Evolutionary conservation across 2,888 invertebrate genomes (phyloP).

Genomic region (Andrena minutula): DNA sequence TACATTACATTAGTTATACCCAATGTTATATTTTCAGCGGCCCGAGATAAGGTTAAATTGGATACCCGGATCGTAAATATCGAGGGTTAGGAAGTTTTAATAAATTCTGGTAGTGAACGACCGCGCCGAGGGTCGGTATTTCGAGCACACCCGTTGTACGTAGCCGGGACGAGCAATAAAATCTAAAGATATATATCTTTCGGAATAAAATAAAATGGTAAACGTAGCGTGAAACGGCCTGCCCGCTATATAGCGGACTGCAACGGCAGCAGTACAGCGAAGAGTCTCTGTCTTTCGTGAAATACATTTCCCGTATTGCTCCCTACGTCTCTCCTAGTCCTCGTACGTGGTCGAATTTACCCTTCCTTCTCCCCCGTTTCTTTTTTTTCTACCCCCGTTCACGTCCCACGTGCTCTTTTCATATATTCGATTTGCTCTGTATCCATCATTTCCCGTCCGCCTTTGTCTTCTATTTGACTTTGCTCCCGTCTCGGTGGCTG

Average conservation of each 20-base stretch:
- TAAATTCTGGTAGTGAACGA: constrained; percentile 40
- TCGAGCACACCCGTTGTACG: constrained; percentile 42
- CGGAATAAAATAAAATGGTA: constrained; percentile 81
- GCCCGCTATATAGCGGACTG: constrained; percentile 66
- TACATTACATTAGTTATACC: neutral
- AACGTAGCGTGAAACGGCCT: constrained; percentile 81
- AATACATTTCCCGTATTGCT: constrained; percentile 67
- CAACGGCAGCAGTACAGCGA: constrained; percentile 66
- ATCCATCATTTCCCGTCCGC: constrained; percentile 52
- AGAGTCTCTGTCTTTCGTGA: constrained; percentile 62
- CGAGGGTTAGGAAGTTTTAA: constrained; percentile 44
- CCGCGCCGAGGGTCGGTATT: constrained; percentile 13
- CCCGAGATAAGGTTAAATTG: neutral
- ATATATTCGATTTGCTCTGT: constrained; percentile 41
- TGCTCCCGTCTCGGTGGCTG: constrained; percentile 26
- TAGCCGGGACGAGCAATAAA: constrained; percentile 69
- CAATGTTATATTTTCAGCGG: neutral
- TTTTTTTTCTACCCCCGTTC: constrained; percentile 20
- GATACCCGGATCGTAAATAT: constrained; percentile 29
- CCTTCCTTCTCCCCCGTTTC: constrained; percentile 35
- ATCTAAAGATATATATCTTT: constrained; percentile 78
- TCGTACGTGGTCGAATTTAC: constrained; percentile 56
- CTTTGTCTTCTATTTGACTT: constrained; percentile 65
- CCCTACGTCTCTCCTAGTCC: constrained; percentile 32
- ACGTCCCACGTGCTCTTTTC: constrained; percentile 16